Evolutionary conservation across 2,797 vertebrate species (phyloP).

Genomic region (Acanthopagrus latus): DNA sequence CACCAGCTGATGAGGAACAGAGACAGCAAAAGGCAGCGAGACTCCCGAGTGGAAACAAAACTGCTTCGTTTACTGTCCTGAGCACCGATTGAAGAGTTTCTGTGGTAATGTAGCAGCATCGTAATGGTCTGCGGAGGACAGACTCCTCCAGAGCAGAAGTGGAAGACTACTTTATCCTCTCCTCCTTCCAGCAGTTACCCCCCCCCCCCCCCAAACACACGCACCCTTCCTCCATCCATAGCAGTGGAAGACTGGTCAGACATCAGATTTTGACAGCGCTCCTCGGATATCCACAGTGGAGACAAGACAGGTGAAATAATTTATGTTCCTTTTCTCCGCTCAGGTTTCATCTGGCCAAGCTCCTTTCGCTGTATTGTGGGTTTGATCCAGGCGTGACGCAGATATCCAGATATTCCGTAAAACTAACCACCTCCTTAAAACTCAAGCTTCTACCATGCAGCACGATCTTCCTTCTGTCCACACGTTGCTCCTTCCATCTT

Average conservation of each 20-base stretch:
- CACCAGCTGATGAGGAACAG: conserved; percentile 70
- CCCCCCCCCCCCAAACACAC: conserved; percentile 75
- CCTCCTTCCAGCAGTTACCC: conserved; percentile 85
- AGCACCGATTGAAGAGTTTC: conserved; percentile 82
- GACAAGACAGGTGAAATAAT: conserved; percentile 65
- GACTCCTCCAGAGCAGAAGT: conserved; percentile 77
- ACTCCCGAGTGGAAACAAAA: conserved; percentile 61
- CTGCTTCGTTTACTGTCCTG: conserved; percentile 61
- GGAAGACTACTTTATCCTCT: conserved; percentile 82
- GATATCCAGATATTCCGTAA: conserved; percentile 52
- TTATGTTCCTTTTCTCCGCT: conserved; percentile 60
- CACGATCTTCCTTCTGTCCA: conserved; percentile 47
- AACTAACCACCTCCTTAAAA: conserved; percentile 52
- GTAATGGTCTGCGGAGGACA: conserved; percentile 80
- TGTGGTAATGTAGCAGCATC: conserved; percentile 85
- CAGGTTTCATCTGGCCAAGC: conserved; percentile 42
- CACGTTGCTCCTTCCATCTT: conserved; percentile 65
- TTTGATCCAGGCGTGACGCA: conserved; percentile 60
- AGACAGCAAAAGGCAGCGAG: conserved; percentile 72
- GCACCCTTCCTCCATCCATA: conserved; percentile 79
- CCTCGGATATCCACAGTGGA: conserved; percentile 63
- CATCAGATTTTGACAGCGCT: conserved; percentile 63
- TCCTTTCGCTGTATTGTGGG: conserved; percentile 46
- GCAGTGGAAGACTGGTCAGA: conserved; percentile 86
- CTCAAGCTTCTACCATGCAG: conserved; percentile 54